Conservation (phyloP, 2,888 invertebrate species). For the Pseudococcus jackbeardsleyi region DNA sequence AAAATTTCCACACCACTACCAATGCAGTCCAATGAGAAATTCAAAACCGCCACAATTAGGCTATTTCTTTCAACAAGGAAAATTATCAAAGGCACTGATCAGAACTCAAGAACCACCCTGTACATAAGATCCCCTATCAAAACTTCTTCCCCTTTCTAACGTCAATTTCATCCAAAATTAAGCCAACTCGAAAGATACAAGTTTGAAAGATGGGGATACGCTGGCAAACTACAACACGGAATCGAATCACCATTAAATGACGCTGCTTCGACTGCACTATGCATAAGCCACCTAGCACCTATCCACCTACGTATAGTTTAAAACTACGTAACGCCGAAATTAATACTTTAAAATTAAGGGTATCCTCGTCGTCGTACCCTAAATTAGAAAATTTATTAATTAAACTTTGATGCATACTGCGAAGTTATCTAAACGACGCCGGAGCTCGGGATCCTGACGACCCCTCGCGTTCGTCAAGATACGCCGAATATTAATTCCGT, state of each 20-base stretch:
- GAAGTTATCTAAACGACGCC: background rate
- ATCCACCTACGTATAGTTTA: background rate
- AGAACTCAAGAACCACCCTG: too few species aligned
- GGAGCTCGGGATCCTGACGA: background rate
- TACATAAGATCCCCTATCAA: background rate
- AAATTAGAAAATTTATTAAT: constrained; percentile 52
- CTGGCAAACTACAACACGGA: background rate
- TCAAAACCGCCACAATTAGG: too few species aligned
- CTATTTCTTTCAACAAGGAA: too few species aligned
- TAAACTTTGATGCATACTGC: constrained; percentile 29
- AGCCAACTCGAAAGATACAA: background rate
- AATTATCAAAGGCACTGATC: too few species aligned
- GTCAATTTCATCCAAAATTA: background rate
- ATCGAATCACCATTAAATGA: background rate
- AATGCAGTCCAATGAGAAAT: too few species aligned
- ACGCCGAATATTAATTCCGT: constrained; percentile 44
- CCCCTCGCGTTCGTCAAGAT: background rate
- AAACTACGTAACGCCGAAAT: constrained; percentile 20
- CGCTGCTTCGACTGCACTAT: background rate
- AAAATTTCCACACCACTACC: too few species aligned
- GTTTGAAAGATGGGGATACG: background rate
- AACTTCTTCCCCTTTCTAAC: background rate
- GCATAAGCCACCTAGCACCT: background rate
- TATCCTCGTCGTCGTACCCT: constrained; percentile 21
- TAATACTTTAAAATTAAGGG: constrained; percentile 6